Evolutionary conservation across 2,888 invertebrate species (phyloP), one percentile per base, ranked within the genome.

Genomic region (Choristoneura rosaceana): DNA sequence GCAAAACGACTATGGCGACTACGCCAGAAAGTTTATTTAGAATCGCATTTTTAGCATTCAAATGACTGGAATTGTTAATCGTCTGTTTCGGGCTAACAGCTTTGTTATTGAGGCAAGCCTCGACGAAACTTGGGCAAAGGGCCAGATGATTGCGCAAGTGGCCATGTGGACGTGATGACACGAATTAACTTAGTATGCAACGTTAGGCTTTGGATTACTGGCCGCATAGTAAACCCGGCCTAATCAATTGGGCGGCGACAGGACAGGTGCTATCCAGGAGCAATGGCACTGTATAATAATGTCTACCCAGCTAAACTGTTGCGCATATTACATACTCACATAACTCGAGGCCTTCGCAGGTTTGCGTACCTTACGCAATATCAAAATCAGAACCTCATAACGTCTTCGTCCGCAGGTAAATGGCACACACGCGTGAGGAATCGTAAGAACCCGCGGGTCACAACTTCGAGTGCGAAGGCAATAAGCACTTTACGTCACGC

Each of bases 71-170:
- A 73, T 73, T 73, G 59, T 68, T 73, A 73, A 73, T 73, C 63
- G 69, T 69, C 73, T 60, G 68, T 58, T 70, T 64, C 64, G 69
- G 64, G 58, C 68, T 59, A 73, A 73, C 71, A 55, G 58, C 68
- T 69, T 69, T 69, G 73, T 69, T 73, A 73, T 73, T 73, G 73
- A 69, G 73, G 73, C 68, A 73, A 73, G 60, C 73, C 73, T 73
- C 73, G 68, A 43, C 73, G 50, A 66, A 25, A 64, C 69, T 73
- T 60, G 73, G 73, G 73, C 73, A 73, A 60, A 69, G 73, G 73
- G 73, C 73, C 73, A 73, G 69, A 10, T 59, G 64, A 69, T 73
- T 73, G 68, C 73, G 64, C 73, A 69, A 73, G 69, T 64, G 65
- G 55, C n/a, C 71, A 69, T 69, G 45, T 58, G 58, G 38, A 73